These are phyloP conservation scores for Drosophila mimetica DNA, from an alignment of 2,888 invertebrate genomes.

Conservation along the genomic window DNA sequence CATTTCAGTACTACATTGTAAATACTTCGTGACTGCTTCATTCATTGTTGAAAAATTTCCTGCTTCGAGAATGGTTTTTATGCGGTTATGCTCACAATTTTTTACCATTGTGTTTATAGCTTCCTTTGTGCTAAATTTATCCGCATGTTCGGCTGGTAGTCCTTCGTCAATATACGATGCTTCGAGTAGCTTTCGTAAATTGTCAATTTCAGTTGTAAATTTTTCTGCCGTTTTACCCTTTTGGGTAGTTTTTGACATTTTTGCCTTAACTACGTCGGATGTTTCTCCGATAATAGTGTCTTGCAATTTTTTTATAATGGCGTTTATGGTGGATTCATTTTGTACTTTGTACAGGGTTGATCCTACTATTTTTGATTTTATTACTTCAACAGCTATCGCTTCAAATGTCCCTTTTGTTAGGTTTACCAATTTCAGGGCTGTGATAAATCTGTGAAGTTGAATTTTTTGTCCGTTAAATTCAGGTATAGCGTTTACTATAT, in stretches of 20 bases:
- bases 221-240: neutral
- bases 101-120: neutral
- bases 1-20: neutral
- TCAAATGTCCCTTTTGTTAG: neutral
- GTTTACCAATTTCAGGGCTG: neutral
- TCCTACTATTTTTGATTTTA: neutral
- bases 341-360: neutral
- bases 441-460: neutral
- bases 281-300: too few relatives aligned
- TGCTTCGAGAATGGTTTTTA: neutral
- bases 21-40: neutral
- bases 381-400: neutral
- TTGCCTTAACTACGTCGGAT: too few relatives aligned
- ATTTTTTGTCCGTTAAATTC: neutral
- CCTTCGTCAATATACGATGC: neutral
- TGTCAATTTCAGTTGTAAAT: neutral
- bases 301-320: neutral
- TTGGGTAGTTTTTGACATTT: too few relatives aligned
- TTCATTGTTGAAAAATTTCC: neutral
- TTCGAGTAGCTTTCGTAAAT: neutral
- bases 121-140: neutral
- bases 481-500: too few relatives aligned
- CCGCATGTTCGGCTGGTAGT: neutral
- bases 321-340: neutral
- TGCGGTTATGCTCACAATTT: neutral